Base-by-base conservation (phyloP, 2,888 invertebrate genomes). In the Drosophila maculinotata region DNA sequence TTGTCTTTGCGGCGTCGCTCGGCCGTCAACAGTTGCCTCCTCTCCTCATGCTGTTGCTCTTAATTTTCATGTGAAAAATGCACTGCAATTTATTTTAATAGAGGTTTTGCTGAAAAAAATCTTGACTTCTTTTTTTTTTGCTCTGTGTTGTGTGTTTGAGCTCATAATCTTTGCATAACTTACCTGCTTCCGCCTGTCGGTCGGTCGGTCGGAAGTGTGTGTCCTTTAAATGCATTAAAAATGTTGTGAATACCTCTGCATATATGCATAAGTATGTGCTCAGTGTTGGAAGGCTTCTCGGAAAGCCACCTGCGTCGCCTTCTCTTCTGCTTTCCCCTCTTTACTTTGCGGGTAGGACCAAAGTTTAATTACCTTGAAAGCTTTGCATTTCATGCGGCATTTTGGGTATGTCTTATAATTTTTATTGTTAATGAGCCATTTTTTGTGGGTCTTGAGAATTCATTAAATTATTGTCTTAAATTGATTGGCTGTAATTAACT, bases 11-110 rank as follows among this genome's bases (percentile, higher is more conserved):
- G 70, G 65, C 47, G 15, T 36, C 36, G 42, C 33, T 15, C 28
- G 38, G 58, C 35, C 56, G 42, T 57, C 57, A 69, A 57, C 48
- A 44, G 30, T 49, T 44, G 20, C 33, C 48, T 41, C 15, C n/a
- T 10, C 14, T 42, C 36, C 17, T 62, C 23, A 38, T 72, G 26
- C 42, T 53, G 45, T 47, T 41, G 45, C 62, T 76, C 70, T 76
- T 81, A 76, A 80, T 83, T 83, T 83, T 62, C 54, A 60, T 76
- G 67, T 76, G 57, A 80, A 79, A 82, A 82, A 81, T 84, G 70
- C 81, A 84, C 67, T 76, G 74, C 76, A 79, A 81, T 81, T 82
- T 84, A 84, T 84, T 84, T 81, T 76, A 84, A 79, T 76, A 75
- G 79, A 48, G 67, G 72, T 79, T 79, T 63, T 68, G 65, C 52